Base-by-base conservation (phyloP, 2,797 vertebrate species). In the Siniperca scherzeri region DNA sequence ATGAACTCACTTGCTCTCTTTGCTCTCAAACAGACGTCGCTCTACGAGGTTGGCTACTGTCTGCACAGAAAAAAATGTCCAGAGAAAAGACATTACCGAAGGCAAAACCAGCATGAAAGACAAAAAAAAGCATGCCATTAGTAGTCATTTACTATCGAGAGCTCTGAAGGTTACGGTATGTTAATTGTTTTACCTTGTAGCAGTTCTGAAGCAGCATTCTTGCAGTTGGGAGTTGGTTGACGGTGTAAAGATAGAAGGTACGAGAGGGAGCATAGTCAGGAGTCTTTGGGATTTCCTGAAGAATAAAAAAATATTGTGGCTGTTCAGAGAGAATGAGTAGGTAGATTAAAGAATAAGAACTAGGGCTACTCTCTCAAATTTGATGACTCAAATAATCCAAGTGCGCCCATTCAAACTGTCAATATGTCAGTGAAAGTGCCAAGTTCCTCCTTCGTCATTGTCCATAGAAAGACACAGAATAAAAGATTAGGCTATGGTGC, bases 231-330 rank as follows among this genome's bases (percentile, higher is more conserved):
- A 96, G 95, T 48, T 97, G 94, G 84, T 97, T 98, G 77, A 98
- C 98, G 0, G 97, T 96, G 85, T 99, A 99, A 70, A 99, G 95
- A 93, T 99, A 99, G 93, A 99, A 99, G 21, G 98, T 99, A 57
- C 98, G 96, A 62, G 98, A 98, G 0, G 98, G 98, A 0, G 98
- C 98, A 0, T 97, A 97, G 91, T 99, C 98, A 0, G 98, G 97
- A 0, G 98, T 99, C 93, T 99, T 99, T 33, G 98, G 98, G 86
- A 99, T 96, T 95, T 99, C 98, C 98, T 99, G 81, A 48, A 64
- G 22, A 75, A 8, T 27, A 60, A 81, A 17, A 53, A 59, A 57
- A 82, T 8, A 68, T 77, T 14, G 68, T 2, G 50, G 7, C 66
- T 59, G 46, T 25, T 83, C 27, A 78, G 53, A 83, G 57, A 48